Evolutionary conservation across 1,140 invertebrate genomes (phyloP).

Genomic region (Agrypnia vestita): DNA sequence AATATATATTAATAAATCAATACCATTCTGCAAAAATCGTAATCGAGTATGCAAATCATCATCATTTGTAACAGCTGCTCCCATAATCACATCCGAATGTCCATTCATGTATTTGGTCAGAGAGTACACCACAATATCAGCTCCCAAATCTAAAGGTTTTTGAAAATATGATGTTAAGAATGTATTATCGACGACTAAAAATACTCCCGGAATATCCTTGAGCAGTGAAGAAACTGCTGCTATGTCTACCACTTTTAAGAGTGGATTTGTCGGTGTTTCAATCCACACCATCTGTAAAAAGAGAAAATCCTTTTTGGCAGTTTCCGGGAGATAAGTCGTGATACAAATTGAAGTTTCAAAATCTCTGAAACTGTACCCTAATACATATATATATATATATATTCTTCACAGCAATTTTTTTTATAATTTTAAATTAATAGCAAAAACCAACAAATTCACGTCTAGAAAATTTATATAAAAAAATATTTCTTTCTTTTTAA

Average conservation of each 20-base stretch:
- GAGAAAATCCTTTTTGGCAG: background rate
- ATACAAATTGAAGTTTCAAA: no score
- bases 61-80: conserved; percentile 84
- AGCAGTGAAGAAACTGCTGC: conserved; percentile 79
- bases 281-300: conserved; percentile 91
- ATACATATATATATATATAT: no score
- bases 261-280: conserved; percentile 98
- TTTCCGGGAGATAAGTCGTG: no score
- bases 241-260: conserved; percentile 94
- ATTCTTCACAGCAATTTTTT: no score
- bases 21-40: conserved; percentile 93
- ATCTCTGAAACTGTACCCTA: no score
- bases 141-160: conserved; percentile 91
- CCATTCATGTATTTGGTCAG: conserved; percentile 99
- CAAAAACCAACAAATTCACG: no score
- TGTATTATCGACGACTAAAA: conserved; percentile 97
- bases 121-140: conserved; percentile 94
- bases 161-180: conserved; percentile 97
- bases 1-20: background rate
- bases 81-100: conserved; percentile 98
- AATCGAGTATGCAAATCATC: conserved; percentile 83
- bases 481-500: no score
- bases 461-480: no score
- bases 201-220: conserved; percentile 77
- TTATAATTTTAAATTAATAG: no score